A percentile compares a stretch with the other conserved stretches of the same genome.
These are phyloP conservation scores for Drosophila neotestacea DNA, from an alignment of 2,888 invertebrate species.

Conservation along the genomic window DNA sequence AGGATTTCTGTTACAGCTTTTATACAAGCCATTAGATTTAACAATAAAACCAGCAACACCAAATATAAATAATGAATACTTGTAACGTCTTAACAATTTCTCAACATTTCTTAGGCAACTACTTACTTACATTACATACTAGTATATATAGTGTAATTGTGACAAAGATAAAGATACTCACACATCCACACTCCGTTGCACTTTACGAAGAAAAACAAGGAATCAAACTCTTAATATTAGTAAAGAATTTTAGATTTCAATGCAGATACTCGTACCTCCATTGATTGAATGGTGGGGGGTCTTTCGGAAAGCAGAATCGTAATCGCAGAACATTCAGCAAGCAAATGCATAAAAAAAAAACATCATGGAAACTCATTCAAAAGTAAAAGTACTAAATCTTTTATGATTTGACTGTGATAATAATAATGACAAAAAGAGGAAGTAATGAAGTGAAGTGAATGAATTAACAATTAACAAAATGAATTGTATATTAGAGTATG, in stretches of 20 bases:
- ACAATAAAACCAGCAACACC: conserved; percentile 25
- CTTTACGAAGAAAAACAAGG: conserved; percentile 36
- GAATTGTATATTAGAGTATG: conserved; percentile 69
- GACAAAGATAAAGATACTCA: conserved; percentile 4
- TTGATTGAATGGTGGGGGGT: conserved; percentile 29
- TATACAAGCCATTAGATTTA: conserved; percentile 49
- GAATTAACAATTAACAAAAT: conserved; percentile 42
- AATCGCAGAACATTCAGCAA: conserved; percentile 66
- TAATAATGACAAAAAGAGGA: conserved; percentile 79
- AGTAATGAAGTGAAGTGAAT: conserved; percentile 42
- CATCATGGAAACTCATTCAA: conserved; percentile 81
- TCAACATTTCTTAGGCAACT: conserved; percentile 49
- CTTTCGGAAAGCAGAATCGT: conserved; percentile 42
- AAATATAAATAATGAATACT: conserved; percentile 20
- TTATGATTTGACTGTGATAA: conserved; percentile 86
- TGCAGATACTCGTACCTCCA: conserved; percentile 40
- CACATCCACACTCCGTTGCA: conserved; percentile 41
- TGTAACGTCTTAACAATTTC: conserved; percentile 33
- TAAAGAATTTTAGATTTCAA: conserved; percentile 57
- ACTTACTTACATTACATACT: conserved; percentile 37
- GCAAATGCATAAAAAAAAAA: conserved; percentile 60
- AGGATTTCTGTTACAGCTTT: conserved; percentile 56
- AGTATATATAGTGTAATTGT: conserved; percentile 28
- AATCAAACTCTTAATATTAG: conserved; percentile 53
- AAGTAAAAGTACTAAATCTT: conserved; percentile 84